Base-by-base conservation (phyloP, 2,113 vertebrate species). In the Hystrix brachyura region DNA sequence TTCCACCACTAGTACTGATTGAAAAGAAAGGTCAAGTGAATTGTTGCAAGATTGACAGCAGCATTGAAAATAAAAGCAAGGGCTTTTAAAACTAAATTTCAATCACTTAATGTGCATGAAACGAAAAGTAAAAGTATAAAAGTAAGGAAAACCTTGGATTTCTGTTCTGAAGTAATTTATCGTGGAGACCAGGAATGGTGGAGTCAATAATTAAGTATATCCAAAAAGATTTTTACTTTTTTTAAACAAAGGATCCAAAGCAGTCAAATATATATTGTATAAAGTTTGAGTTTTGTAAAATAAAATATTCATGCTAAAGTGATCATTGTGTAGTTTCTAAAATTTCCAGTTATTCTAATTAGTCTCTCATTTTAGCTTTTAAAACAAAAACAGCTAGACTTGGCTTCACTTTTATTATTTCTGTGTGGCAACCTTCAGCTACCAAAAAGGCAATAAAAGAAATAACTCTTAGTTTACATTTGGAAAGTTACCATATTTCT, bases 1-100 rank as follows among this genome's bases (percentile, higher is more conserved):
- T 96, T 97, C 38, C 14, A 65, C 29, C 38, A 74, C 59, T 71
- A 64, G 87, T 88, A 78, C 84, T 2, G 0, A 94, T 43, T 96
- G 84, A 97, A 96, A 90, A 95, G 81, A 95, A 97, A 98, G 94
- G 81, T 95, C 94, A 97, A 94, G 34, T 90, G 85, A 96, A 90
- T 72, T 96, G 51, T 91, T 89, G 29, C 90, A 67, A 92, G 91
- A 96, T 34, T 95, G 76, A 76, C 94, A 95, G 29, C 18, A 34
- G 71, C 27, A 46, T 60, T 88, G 87, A 92, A 96, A 96, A 98
- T 96, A 95, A 95, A 96, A 96, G 69, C 62, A 81, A 95, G 7
- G 7, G 15, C 18, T 88, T 96, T 97, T 59, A 85, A 81, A 89
- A 93, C 6, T 65, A 69, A 88, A 86, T 94, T 92, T 87, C 60